A percentile compares a stretch with the other conserved stretches of the same genome.
Conservation (phyloP, 2,797 vertebrate genomes). For the Bothrops alternatus region DNA sequence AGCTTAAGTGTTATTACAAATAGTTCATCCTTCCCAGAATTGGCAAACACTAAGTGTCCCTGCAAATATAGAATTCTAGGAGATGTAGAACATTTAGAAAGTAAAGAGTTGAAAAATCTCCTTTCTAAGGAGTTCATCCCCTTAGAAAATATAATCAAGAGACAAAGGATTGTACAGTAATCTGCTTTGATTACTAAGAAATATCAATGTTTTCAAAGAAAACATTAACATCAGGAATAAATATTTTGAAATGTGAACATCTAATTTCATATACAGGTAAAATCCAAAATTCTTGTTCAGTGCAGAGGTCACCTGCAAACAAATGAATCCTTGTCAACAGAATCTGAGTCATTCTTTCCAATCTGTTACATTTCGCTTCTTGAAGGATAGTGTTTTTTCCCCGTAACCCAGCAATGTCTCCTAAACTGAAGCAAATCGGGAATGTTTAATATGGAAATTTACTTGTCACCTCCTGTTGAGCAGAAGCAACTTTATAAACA, state of each 20-base stretch:
- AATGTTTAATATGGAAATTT: constrained; percentile 10
- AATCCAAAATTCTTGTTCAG: neutral
- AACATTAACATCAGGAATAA: neutral
- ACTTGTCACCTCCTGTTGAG: neutral
- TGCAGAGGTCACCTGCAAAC: neutral
- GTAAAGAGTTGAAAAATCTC: neutral
- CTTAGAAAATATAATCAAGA: neutral
- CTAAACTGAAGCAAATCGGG: neutral
- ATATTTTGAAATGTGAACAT: neutral
- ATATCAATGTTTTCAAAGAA: neutral
- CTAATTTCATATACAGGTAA: neutral
- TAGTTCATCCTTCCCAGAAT: neutral
- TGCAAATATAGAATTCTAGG: neutral
- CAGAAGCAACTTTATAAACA: neutral
- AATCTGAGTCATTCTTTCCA: constrained; percentile 31
- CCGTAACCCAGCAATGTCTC: neutral
- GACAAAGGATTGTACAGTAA: neutral
- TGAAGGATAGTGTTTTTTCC: constrained; percentile 7
- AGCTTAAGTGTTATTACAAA: neutral
- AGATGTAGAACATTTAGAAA: neutral
- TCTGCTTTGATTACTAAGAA: neutral
- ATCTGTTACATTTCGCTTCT: constrained; percentile 37
- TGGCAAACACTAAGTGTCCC: neutral
- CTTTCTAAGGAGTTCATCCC: neutral
- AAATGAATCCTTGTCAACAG: constrained; percentile 27